Conservation (phyloP, 2,888 invertebrate species). For the Eupithecia subfuscata region DNA sequence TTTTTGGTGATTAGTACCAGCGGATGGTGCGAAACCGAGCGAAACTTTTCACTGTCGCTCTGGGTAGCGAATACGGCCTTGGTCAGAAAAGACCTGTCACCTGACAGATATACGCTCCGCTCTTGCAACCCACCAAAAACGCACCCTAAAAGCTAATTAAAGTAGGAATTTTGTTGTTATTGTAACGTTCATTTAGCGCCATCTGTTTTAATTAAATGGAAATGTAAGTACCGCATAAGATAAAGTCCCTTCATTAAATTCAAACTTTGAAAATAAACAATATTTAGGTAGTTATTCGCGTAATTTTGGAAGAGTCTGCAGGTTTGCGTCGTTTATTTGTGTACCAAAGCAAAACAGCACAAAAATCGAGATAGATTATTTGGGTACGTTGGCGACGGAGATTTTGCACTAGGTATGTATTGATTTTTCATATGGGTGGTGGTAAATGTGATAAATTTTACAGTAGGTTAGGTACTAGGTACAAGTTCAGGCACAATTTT, state of each 20-base stretch:
- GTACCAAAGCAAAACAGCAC: background rate
- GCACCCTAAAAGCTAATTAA: background rate
- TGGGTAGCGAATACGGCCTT: background rate
- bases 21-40: background rate
- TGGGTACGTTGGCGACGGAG: too few species aligned
- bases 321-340: conserved; percentile 5
- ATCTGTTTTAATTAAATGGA: conserved; percentile 8
- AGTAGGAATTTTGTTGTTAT: background rate
- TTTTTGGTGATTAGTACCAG: too few species aligned
- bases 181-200: background rate
- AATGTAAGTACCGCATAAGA: conserved; percentile 14
- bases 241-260: conserved; percentile 17
- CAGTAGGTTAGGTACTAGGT: too few species aligned
- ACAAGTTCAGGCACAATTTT: too few species aligned
- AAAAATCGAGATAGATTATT: too few species aligned
- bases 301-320: background rate
- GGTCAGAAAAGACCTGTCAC: background rate
- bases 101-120: background rate
- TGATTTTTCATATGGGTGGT: too few species aligned
- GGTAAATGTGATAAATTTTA: too few species aligned
- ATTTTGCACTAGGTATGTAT: too few species aligned
- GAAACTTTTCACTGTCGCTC: background rate
- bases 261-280: conserved; percentile 22
- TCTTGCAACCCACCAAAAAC: background rate
- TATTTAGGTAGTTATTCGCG: conserved; percentile 12